phyloP scores from a whole-genome alignment of 2,113 vertebrate genomes.

The Collichthys lucidus region DNA sequence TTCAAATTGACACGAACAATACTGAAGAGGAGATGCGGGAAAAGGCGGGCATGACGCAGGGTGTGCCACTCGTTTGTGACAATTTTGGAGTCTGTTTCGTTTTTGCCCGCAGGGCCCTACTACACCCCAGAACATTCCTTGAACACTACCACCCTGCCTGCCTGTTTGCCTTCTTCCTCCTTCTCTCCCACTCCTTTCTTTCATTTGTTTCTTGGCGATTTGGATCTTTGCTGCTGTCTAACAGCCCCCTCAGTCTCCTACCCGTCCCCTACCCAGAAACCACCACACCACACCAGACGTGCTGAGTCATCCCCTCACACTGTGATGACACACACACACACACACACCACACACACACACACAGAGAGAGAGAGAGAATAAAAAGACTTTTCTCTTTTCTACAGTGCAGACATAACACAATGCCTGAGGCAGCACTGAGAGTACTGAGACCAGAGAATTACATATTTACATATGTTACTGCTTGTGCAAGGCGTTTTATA shows the following conservation, averaged over 20 bases:
- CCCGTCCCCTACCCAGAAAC: constrained; percentile 50
- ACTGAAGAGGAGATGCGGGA: constrained; percentile 12
- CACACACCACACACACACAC: constrained; percentile 9
- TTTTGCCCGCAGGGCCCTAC: constrained; percentile 54
- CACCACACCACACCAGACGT: constrained; percentile 53
- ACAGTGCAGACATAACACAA: not conserved
- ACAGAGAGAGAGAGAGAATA: constrained; percentile 6
- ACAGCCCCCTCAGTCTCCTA: constrained; percentile 33
- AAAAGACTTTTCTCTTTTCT: constrained; percentile 19
- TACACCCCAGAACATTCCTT: constrained; percentile 65
- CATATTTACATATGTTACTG: constrained; percentile 14
- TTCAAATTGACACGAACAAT: constrained; percentile 15
- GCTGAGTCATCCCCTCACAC: constrained; percentile 62
- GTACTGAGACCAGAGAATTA: not conserved
- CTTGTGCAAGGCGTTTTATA: not conserved
- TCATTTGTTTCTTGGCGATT: constrained; percentile 52
- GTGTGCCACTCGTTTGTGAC: constrained; percentile 40
- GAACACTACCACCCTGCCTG: constrained; percentile 49
- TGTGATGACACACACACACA: constrained; percentile 35
- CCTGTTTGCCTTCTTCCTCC: constrained; percentile 26
- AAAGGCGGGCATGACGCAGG: constrained; percentile 35
- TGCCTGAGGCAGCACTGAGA: not conserved
- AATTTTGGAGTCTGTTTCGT: constrained; percentile 53
- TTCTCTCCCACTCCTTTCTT: constrained; percentile 42
- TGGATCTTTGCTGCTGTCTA: constrained; percentile 32